Evolutionary conservation across 2,113 vertebrate genomes (phyloP), one percentile per base, ranked within the genome.

Genomic region (Nibea coibor): DNA sequence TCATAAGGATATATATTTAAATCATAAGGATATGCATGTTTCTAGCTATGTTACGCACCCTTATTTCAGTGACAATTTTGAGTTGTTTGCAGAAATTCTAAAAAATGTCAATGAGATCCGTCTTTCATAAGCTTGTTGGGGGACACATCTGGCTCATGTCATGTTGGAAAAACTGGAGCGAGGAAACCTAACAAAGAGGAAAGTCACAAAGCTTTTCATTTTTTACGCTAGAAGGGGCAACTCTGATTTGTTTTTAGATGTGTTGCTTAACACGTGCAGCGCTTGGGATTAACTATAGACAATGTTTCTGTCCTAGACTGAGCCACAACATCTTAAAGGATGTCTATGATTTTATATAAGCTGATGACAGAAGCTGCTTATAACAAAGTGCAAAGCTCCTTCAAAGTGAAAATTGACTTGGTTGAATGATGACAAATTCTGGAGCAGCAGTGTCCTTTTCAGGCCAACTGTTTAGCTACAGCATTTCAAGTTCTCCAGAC

Each of bases 391-490:
- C 19, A 66, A 64, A 14, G n/a, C 2, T 71, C 10, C 16, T 61
- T 80, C 48, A 1, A 66, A 42, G 51, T 54, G 4, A 70, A 78
- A 82, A 17, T n/a, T 22, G 35, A 51, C 43, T 59, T 16, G 14
- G 24, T 50, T 17, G 3, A 14, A 26, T 58, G 42, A 69, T 63
- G 17, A 65, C 48, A 58, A 81, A 73, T 59, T 69, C 56, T 42
- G 47, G 17, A 43, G 7, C 58, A 65, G 62, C 50, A 50, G 6
- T 2, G 5, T 72, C 26, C 53, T 71, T 26, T 72, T 73, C n/a
- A 47, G 61, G 78, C 73, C 80, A 39, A 80, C 65, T 81, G 79
- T 83, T 76, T 42, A 35, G 57, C 70, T 65, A 26, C 50, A 66
- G 56, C 1, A 39, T 86, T 72, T 84, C 62, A 72, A 72, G 50